phyloP scores from a whole-genome alignment of 2,797 vertebrate genomes.

The Vultur gryphus region DNA sequence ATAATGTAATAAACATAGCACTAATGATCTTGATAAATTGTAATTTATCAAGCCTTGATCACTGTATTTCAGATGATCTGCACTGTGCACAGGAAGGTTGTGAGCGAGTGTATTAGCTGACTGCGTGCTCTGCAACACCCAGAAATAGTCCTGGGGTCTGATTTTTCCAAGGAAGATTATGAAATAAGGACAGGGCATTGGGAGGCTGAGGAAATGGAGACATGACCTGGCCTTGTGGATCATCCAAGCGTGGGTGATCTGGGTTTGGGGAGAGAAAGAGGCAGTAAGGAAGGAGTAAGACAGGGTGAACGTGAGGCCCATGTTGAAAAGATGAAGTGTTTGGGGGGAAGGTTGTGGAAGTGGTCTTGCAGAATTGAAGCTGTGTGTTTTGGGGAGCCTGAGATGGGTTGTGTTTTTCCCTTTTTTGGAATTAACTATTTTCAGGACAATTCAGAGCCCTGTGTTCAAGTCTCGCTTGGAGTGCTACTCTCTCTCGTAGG shows the following conservation, averaged over 20 bases:
- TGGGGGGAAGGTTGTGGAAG: neutral
- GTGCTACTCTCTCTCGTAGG: neutral
- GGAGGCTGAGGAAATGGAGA: neutral
- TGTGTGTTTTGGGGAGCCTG: neutral
- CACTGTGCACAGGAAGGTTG: neutral
- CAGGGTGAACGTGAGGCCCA: accelerated
- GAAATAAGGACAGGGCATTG: neutral
- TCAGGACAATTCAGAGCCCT: neutral
- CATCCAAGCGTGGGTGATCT: neutral
- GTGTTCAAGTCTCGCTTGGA: neutral
- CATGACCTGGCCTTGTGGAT: neutral
- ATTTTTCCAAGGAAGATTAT: neutral
- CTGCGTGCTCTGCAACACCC: neutral
- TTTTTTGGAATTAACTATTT: neutral
- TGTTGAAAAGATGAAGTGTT: neutral
- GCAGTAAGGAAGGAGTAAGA: neutral
- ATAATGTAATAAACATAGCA: neutral
- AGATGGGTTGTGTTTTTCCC: accelerated
- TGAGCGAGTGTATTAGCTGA: neutral
- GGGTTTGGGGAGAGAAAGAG: neutral
- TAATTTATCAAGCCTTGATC: neutral
- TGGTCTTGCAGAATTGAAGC: neutral
- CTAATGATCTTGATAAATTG: neutral
- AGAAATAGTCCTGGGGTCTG: neutral
- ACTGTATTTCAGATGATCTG: neutral